Base-by-base conservation (phyloP, 2,113 vertebrate genomes). In the Psilopogon haemacephalus region DNA sequence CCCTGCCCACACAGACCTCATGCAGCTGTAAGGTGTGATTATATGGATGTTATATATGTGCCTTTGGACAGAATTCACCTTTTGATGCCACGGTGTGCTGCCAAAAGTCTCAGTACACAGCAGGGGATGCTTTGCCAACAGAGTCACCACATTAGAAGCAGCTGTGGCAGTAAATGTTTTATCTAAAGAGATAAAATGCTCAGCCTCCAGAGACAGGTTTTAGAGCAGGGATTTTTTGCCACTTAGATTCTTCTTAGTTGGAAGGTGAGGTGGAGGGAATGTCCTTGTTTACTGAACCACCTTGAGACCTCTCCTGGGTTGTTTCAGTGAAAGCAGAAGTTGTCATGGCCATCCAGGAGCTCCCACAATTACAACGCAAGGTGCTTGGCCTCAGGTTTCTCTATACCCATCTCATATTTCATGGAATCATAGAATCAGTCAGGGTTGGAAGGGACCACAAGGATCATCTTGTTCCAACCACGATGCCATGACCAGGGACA, bases 321-420 rank as follows among this genome's bases (percentile, higher is more conserved):
- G 26, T 35, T 62, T 7, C 72, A 5, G 9, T 6, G 33, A 52
- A 23, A 75, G 23, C 21, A 15, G 5, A 28, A 77, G 58, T 11
- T 0, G 1, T 27, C 48, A 50, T 26, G 23, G 48, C 24, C 23
- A 13, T 21, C 11, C 50, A 77, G 68, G 50, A 85, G 15, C 44
- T 86, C 16, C 35, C 0, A 1, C 27, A 72, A 23, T 1, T 58
- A 14, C 58, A 7, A 2, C 48, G 26, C 15, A 32, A 20, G 40
- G 27, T 33, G 13, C 37, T 74, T 6, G 2, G 12, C 7, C 17
- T 15, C 0, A 0, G 21, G 16, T 3, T 12, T 55, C 60, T 69
- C 28, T 12, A n/a, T 2, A 3, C 6, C 7, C 4, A 40, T 6
- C 1, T 15, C 0, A 0, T 6, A 15, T 65, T 77, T n/a, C n/a